Conservation (phyloP, 2,797 vertebrate species). For the Scarus forsteni region DNA sequence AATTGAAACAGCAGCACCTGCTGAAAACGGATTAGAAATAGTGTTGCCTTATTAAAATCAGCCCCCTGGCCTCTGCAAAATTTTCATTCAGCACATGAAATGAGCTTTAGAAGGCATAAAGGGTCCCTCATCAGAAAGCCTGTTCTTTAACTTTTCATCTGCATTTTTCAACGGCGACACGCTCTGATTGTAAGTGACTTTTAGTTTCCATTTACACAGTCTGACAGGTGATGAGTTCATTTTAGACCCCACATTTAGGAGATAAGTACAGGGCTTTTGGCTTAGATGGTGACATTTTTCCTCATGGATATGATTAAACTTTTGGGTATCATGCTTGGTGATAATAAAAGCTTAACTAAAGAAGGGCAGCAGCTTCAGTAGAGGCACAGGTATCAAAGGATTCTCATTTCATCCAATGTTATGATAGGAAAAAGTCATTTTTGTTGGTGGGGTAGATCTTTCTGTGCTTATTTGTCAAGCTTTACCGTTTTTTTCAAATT, state of each 20-base stretch:
- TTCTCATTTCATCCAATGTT: not conserved
- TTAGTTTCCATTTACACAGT: slow-evolving; percentile 19
- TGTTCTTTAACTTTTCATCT: slow-evolving; percentile 44
- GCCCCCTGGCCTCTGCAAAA: slow-evolving; percentile 33
- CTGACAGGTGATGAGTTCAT: slow-evolving; percentile 25
- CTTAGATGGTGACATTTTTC: slow-evolving; percentile 7
- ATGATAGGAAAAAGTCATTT: too few species aligned
- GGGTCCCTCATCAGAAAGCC: slow-evolving; percentile 31
- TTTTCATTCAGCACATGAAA: slow-evolving; percentile 50
- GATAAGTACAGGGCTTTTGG: slow-evolving; percentile 12
- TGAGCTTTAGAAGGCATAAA: slow-evolving; percentile 54
- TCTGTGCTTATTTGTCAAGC: too few species aligned
- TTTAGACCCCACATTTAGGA: slow-evolving; percentile 10
- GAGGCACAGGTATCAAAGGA: not conserved
- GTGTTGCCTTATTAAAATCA: slow-evolving; percentile 61
- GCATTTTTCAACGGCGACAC: slow-evolving; percentile 6
- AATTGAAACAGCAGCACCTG: slow-evolving; percentile 54
- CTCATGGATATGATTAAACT: not conserved
- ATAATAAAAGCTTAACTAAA: not conserved
- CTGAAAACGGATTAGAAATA: slow-evolving; percentile 12
- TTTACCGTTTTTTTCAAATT: too few species aligned
- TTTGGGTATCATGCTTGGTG: not conserved
- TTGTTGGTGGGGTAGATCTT: too few species aligned
- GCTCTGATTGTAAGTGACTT: slow-evolving; percentile 33
- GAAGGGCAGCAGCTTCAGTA: not conserved